Conservation (phyloP, 2,888 invertebrate genomes). For the Cylindroiulus punctatus region DNA sequence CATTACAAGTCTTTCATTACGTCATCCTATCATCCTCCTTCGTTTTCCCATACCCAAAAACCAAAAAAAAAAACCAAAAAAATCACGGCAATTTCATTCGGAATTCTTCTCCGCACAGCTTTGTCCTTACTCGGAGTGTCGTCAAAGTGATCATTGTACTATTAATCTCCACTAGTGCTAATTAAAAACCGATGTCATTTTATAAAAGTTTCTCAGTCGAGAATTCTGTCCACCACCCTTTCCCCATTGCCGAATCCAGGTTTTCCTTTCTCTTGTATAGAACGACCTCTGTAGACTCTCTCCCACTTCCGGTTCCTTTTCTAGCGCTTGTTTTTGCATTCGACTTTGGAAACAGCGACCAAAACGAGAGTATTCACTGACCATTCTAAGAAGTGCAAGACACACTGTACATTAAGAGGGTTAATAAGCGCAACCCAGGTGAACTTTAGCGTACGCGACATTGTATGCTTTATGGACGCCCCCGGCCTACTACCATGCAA, state of each 20-base stretch:
- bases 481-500: slow-evolving; percentile 30
- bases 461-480: slow-evolving; percentile 12
- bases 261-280: slow-evolving; percentile 30
- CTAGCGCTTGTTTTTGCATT: background rate
- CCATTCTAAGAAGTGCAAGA: slow-evolving; percentile 32
- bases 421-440: background rate
- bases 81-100: background rate
- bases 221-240: slow-evolving; percentile 21
- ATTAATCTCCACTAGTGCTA: slow-evolving; percentile 32
- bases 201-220: slow-evolving; percentile 32
- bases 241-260: slow-evolving; percentile 20
- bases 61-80: background rate
- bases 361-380: slow-evolving; percentile 10
- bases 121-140: slow-evolving; percentile 32
- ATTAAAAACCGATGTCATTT: slow-evolving; percentile 32
- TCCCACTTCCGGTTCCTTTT: background rate
- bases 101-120: slow-evolving; percentile 32
- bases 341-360: background rate
- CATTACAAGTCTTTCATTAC: slow-evolving; percentile 16
- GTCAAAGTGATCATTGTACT: slow-evolving; percentile 26
- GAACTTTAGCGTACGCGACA: background rate
- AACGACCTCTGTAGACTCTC: background rate
- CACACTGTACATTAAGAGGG: slow-evolving; percentile 1
- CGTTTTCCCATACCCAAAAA: background rate
- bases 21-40: slow-evolving; percentile 32